Evolutionary conservation across 2,888 invertebrate genomes (phyloP).

Genomic region (Chymomyza fuscimana): DNA sequence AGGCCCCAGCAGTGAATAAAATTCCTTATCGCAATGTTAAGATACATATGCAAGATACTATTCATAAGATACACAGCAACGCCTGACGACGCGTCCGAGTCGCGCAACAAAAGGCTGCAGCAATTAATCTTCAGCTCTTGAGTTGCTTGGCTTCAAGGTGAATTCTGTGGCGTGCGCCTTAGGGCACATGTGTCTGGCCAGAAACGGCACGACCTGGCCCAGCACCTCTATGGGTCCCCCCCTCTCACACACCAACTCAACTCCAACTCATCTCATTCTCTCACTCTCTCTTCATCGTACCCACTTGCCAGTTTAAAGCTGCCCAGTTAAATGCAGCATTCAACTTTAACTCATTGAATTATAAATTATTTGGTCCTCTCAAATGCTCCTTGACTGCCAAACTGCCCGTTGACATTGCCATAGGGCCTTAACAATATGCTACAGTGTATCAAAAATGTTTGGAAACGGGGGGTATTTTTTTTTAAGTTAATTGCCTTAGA

Average conservation of each 20-base stretch:
- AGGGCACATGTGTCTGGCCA: conserved; percentile 38
- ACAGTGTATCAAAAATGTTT: no score
- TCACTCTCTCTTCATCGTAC: conserved; percentile 22
- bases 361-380: conserved; percentile 59
- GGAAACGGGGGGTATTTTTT: no score
- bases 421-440: background rate
- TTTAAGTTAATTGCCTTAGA: no score
- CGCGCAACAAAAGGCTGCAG: conserved; percentile 68
- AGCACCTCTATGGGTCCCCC: background rate
- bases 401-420: conserved; percentile 6
- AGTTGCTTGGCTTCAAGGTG: conserved; percentile 66
- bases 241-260: no score
- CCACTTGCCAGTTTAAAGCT: background rate
- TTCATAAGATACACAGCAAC: conserved; percentile 4
- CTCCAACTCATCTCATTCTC: background rate
- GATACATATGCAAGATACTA: conserved; percentile 28
- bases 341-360: conserved; percentile 74
- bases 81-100: background rate
- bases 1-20: conserved; percentile 53
- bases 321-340: conserved; percentile 61
- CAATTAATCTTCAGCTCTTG: conserved; percentile 74
- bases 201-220: background rate
- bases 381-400: conserved; percentile 2
- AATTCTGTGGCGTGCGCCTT: conserved; percentile 73
- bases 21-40: conserved; percentile 64